Percentiles rank a stretch among this genome's conserved stretches.
These are phyloP conservation scores for Rotaria macrura DNA, from an alignment of 2,888 invertebrate genomes.

Conservation along the genomic window DNA sequence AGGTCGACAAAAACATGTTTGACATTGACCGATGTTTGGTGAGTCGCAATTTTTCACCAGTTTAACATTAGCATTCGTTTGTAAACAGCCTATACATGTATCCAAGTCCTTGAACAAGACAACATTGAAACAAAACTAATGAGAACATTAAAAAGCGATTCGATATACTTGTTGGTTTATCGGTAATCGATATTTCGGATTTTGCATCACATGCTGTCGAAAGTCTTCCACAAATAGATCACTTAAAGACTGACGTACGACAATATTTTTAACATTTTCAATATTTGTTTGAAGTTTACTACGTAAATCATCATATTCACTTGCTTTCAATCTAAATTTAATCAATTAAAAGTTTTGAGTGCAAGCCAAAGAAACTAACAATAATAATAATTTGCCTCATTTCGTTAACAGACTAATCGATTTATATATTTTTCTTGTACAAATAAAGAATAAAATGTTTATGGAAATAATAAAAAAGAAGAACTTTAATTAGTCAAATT, in stretches of 20 bases:
- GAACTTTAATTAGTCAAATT: too few relatives aligned
- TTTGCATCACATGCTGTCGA: conserved; percentile 57
- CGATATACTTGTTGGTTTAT: conserved; percentile 23
- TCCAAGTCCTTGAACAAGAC: conserved; percentile 59
- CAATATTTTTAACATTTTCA: conserved; percentile 60
- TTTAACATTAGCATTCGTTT: conserved; percentile 66
- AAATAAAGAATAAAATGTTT: background rate
- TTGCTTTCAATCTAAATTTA: conserved; percentile 57
- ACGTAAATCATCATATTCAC: conserved; percentile 67
- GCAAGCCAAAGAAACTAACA: too few relatives aligned
- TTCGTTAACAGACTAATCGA: background rate
- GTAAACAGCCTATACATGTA: conserved; percentile 78
- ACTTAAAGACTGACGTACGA: conserved; percentile 65
- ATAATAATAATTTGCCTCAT: background rate
- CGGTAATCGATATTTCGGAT: conserved; percentile 39
- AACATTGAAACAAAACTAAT: background rate
- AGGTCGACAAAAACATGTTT: conserved; percentile 65
- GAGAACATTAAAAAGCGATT: background rate
- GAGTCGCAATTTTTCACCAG: conserved; percentile 60
- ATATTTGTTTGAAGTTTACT: conserved; percentile 63
- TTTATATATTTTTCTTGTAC: too few relatives aligned
- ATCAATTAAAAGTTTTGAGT: background rate
- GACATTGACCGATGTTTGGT: conserved; percentile 51
- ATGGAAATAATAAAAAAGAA: conserved; percentile 30
- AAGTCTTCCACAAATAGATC: conserved; percentile 76